phyloP scores from a whole-genome alignment of 2,797 vertebrate genomes.

The Hapalemur alaotrensis region DNA sequence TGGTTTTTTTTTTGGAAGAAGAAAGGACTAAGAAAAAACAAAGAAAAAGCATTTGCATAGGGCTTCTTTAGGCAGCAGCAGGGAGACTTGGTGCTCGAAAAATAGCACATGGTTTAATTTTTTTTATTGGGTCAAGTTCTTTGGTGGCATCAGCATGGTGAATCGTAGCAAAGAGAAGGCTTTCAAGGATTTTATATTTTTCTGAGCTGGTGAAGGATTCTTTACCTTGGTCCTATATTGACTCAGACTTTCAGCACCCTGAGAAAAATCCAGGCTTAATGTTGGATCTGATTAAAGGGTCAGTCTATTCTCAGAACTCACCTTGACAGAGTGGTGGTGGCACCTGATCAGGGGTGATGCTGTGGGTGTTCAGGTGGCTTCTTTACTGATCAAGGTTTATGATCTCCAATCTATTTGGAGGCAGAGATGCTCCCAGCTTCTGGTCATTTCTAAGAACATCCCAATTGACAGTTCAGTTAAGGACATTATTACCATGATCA shows the following conservation, averaged over 20 bases:
- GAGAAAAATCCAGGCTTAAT: neutral
- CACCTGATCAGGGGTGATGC: neutral
- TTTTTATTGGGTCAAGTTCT: neutral
- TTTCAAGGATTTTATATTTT: neutral
- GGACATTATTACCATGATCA: neutral
- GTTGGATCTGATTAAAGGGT: neutral
- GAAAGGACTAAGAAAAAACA: constrained; percentile 2
- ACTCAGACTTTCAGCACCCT: neutral
- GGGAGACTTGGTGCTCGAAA: neutral
- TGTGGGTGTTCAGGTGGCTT: neutral
- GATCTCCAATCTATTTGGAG: neutral
- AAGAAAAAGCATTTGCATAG: neutral
- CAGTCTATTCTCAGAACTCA: neutral
- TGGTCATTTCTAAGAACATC: neutral
- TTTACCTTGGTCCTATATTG: neutral
- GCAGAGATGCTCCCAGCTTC: neutral
- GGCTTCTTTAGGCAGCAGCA: neutral
- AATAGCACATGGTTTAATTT: neutral
- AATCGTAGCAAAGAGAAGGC: neutral
- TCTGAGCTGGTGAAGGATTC: neutral
- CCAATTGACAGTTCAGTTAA: neutral
- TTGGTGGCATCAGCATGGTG: neutral
- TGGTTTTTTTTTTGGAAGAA: neutral
- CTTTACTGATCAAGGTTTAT: neutral
- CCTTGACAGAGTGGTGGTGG: neutral